These are phyloP conservation scores for Peucedramus taeniatus DNA, from an alignment of 2,113 vertebrate genomes.

Conservation along the genomic window DNA sequence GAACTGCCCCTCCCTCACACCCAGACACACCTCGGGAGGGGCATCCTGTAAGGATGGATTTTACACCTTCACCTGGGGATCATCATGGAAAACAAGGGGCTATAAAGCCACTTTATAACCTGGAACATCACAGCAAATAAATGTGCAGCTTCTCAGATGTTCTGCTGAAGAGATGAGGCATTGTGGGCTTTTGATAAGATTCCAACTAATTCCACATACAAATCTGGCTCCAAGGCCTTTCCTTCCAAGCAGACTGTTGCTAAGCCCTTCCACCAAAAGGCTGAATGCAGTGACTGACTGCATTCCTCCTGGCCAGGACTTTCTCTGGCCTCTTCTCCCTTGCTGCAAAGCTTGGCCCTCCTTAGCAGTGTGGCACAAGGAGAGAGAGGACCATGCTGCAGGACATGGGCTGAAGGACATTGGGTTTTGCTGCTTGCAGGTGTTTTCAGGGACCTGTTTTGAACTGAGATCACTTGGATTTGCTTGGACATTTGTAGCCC, in stretches of 20 bases:
- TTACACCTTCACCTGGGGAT: neutral
- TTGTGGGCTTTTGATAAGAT: neutral
- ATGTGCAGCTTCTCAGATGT: neutral
- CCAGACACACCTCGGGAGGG: neutral
- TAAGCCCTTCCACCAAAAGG: neutral
- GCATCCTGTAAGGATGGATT: neutral
- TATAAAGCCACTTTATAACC: neutral
- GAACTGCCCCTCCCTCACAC: neutral
- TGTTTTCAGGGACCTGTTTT: neutral
- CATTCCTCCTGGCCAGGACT: neutral
- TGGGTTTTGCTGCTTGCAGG: neutral
- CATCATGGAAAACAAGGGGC: neutral
- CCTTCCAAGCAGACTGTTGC: neutral
- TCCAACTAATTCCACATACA: neutral
- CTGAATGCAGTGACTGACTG: neutral
- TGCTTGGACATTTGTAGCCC: neutral
- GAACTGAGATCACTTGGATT: neutral
- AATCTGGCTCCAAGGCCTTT: neutral
- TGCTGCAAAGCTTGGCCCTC: neutral
- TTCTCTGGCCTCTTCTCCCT: neutral
- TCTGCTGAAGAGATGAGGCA: neutral
- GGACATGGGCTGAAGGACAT: neutral
- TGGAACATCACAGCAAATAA: neutral
- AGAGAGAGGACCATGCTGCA: neutral
- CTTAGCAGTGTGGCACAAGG: neutral